Evolutionary conservation across 2,797 vertebrate genomes (phyloP).

Genomic region (Hoplostethus atlanticus): DNA sequence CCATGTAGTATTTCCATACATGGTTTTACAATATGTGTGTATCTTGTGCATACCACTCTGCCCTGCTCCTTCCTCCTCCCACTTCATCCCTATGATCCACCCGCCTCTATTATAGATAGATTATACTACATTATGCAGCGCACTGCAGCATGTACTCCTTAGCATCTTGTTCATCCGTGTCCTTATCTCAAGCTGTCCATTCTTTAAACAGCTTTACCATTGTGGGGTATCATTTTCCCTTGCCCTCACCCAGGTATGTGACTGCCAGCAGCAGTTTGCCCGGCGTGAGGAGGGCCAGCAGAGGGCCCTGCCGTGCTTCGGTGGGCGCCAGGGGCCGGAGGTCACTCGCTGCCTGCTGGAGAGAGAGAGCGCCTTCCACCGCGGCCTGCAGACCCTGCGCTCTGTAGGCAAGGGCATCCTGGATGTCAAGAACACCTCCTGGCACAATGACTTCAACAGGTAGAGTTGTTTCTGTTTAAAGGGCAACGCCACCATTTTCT

Average conservation of each 20-base stretch:
- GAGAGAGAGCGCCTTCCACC: slow-evolving; percentile 84
- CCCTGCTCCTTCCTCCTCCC: slow-evolving; percentile 4
- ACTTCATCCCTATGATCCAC: slow-evolving; percentile 33
- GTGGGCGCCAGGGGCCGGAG: slow-evolving; percentile 78
- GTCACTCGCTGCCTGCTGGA: slow-evolving; percentile 81
- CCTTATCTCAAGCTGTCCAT: slow-evolving; percentile 38
- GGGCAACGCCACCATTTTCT: slow-evolving; percentile 15
- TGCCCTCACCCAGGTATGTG: slow-evolving; percentile 84
- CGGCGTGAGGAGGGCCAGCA: slow-evolving; percentile 89
- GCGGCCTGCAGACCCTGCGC: slow-evolving; percentile 77
- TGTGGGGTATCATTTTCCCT: slow-evolving; percentile 26
- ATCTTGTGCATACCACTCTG: slow-evolving; percentile 1
- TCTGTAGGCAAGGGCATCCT: slow-evolving; percentile 76
- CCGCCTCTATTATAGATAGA: slow-evolving; percentile 48
- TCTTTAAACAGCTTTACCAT: slow-evolving; percentile 26
- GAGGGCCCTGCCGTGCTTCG: slow-evolving; percentile 83
- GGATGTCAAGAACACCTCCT: slow-evolving; percentile 87
- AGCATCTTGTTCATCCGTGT: slow-evolving; percentile 44
- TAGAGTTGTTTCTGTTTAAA: slow-evolving; percentile 54
- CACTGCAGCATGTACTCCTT: slow-evolving; percentile 19
- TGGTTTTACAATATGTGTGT: slow-evolving; percentile 3
- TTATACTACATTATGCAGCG: slow-evolving; percentile 32
- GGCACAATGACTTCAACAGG: slow-evolving; percentile 87
- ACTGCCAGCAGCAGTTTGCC: slow-evolving; percentile 91
- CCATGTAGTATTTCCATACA: slow-evolving; percentile 14